Conservation (phyloP, 2,113 vertebrate species). For the Centropus bengalensis region DNA sequence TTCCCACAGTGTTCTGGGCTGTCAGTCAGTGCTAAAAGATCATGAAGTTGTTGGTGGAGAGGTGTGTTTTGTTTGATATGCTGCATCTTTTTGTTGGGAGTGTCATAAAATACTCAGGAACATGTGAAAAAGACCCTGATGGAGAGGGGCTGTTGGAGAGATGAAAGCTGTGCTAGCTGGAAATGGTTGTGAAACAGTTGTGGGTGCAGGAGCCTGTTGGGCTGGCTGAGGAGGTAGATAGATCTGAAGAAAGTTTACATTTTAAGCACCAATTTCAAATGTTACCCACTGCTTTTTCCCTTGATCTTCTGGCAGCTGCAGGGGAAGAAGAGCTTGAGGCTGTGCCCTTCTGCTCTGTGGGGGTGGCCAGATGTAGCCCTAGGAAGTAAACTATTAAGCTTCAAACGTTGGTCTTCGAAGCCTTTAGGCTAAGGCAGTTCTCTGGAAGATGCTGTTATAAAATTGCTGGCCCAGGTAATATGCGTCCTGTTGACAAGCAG, state of each 20-base stretch:
- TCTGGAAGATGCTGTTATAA: conserved; percentile 26
- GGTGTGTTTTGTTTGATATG: background rate
- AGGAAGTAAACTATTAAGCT: background rate
- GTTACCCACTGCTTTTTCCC: background rate
- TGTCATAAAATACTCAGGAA: background rate
- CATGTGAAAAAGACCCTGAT: background rate
- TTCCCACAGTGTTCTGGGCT: conserved; percentile 13
- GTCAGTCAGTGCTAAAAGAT: background rate
- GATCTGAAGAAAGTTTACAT: background rate
- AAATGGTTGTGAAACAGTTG: background rate
- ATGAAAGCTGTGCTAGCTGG: background rate
- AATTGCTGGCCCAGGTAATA: conserved; percentile 38
- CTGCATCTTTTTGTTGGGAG: background rate
- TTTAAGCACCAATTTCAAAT: background rate
- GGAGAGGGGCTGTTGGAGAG: background rate
- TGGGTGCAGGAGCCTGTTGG: background rate
- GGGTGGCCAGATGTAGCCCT: background rate
- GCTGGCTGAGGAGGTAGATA: background rate
- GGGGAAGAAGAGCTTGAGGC: background rate
- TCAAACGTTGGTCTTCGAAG: background rate
- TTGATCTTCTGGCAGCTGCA: background rate
- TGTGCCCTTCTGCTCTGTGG: background rate
- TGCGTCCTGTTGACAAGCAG: background rate
- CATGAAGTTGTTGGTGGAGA: background rate
- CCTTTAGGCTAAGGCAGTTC: background rate